A percentile compares a stretch with the other conserved stretches of the same genome.
phyloP scores from a whole-genome alignment of 2,888 invertebrate genomes.

The Copidosoma aretas region DNA sequence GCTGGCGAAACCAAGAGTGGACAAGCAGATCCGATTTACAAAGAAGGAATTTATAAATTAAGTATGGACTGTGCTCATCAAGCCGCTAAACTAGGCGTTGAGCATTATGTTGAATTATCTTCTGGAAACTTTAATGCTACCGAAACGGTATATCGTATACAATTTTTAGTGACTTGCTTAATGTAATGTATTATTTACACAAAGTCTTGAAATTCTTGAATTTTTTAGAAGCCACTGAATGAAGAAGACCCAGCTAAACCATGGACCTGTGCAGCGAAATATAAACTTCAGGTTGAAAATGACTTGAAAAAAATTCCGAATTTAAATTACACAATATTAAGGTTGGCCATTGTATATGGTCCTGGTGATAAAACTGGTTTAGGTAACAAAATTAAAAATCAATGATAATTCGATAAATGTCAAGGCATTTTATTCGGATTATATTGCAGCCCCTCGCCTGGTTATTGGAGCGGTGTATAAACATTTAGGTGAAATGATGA shows the following conservation, averaged over 20 bases:
- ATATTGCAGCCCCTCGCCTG: conserved; percentile 76
- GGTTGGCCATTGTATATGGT: conserved; percentile 88
- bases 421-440: conserved; percentile 20
- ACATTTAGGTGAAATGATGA: conserved; percentile 88
- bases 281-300: conserved; percentile 84
- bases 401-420: not conserved
- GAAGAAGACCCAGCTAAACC: conserved; percentile 81
- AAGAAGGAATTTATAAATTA: conserved; percentile 85
- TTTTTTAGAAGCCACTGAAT: conserved; percentile 69
- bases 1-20: conserved; percentile 90
- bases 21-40: conserved; percentile 88
- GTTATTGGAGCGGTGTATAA: conserved; percentile 89
- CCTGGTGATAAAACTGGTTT: conserved; percentile 79
- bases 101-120: conserved; percentile 82
- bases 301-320: conserved; percentile 73
- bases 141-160: conserved; percentile 73
- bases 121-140: conserved; percentile 81
- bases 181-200: conserved; percentile 1
- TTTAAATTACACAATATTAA: conserved; percentile 78
- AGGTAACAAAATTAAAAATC: conserved; percentile 18
- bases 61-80: conserved; percentile 83
- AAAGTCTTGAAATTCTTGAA: not conserved
- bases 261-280: conserved; percentile 84
- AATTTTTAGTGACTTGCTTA: conserved; percentile 4
- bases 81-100: conserved; percentile 73